Evolutionary conservation across 2,888 invertebrate genomes (phyloP), one percentile per base, ranked within the genome.

Genomic region (Papilio protenor): DNA sequence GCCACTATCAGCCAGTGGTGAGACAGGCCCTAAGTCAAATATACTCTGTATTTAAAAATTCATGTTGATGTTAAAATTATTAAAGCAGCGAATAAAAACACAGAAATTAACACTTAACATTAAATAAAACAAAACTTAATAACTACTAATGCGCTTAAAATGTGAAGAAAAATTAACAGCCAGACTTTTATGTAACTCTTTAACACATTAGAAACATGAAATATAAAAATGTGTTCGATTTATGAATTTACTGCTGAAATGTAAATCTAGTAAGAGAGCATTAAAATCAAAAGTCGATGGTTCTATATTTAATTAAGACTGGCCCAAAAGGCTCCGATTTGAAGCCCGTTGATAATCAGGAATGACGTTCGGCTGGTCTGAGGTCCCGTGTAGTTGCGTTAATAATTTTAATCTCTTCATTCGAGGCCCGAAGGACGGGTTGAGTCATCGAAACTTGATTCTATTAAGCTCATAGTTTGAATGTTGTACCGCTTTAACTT

Each of bases 341-440:
- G 91, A 90, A 84, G 87, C 80, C 87, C 93, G 91, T 92, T 85
- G 86, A 91, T 90, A 93, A 94, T 93, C 90, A 85, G 91, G 92
- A 92, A 92, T 92, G 93, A 88, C 82, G 91, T 81, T 80, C 82
- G 85, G 88, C 91, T 85, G 88, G 91, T 88, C 61, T 6, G 61
- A 14, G 59, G 59, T 23, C 84, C 80, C 77, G 82, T 79, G 82
- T 77, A 82, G 84, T 85, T 87, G 86, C 85, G 85, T 86, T 88
- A 87, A 87, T 88, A 87, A 88, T 89, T 88, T 90, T 91, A 90
- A 92, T 91, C 91, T 91, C 91, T 90, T 89, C 87, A 90, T 90
- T 89, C 84, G 81, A 55, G 75, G n/a, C 66, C 77, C 77, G 77
- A 78, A 77, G 77, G 75, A 75, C 79, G 75, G 76, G 75, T 78